Percentiles rank a stretch among this genome's conserved stretches.
Evolutionary conservation across 1,140 invertebrate genomes (phyloP).

Genomic region (Ladona fulva): DNA sequence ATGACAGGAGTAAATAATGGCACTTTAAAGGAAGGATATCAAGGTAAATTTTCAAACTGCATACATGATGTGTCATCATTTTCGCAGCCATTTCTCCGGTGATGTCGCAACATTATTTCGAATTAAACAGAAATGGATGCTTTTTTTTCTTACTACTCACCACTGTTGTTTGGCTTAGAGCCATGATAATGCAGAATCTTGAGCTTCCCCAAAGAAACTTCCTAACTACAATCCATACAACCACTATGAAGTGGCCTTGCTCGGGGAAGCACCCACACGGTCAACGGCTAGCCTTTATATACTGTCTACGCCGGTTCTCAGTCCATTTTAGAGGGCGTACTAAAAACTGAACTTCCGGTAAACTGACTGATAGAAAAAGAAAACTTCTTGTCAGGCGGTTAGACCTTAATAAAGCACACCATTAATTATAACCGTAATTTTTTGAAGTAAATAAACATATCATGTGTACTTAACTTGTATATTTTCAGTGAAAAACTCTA

Average conservation of each 20-base stretch:
- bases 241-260: neutral
- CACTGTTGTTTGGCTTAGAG: neutral
- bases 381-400: too few relatives aligned
- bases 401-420: too few relatives aligned
- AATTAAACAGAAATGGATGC: neutral
- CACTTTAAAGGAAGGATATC: too few relatives aligned
- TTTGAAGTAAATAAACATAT: too few relatives aligned
- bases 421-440: too few relatives aligned
- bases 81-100: neutral
- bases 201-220: neutral
- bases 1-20: too few relatives aligned
- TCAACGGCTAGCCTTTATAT: neutral
- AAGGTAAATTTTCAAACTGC: neutral
- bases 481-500: too few relatives aligned
- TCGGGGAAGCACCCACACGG: neutral
- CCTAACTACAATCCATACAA: too few relatives aligned
- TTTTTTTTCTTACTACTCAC: neutral
- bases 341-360: neutral
- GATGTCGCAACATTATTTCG: neutral
- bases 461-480: too few relatives aligned
- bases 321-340: neutral
- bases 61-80: constrained; percentile 1
- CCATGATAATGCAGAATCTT: neutral
- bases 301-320: neutral
- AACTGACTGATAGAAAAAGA: neutral